Evolutionary conservation across 2,113 vertebrate species (phyloP).

Genomic region (Lepus americanus): DNA sequence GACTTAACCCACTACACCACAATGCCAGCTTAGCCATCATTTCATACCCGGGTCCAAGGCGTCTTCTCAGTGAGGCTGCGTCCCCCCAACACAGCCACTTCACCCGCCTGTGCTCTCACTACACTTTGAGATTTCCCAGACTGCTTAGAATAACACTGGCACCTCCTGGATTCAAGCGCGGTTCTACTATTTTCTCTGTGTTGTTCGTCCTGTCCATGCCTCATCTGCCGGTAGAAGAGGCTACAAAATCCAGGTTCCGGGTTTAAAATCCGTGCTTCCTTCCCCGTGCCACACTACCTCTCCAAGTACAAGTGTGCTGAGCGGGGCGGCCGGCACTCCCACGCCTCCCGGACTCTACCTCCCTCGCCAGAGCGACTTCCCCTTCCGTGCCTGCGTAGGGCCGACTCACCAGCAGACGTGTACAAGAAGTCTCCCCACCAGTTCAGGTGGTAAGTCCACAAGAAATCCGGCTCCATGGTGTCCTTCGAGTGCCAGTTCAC

Average conservation of each 20-base stretch:
- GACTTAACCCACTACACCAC: too few species aligned
- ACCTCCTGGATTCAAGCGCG: not conserved
- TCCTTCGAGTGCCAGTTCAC: constrained; percentile 53
- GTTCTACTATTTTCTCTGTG: not conserved
- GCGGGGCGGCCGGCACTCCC: not conserved
- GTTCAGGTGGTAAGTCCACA: constrained; percentile 73
- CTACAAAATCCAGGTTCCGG: constrained; percentile 43
- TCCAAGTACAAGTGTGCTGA: not conserved
- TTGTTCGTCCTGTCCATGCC: not conserved
- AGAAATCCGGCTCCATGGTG: constrained; percentile 57
- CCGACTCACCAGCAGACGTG: constrained; percentile 71
- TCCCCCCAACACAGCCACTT: not conserved
- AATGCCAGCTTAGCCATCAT: not conserved
- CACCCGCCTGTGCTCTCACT: not conserved
- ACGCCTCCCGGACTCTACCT: constrained; percentile 18
- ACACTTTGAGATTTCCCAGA: constrained; percentile 15
- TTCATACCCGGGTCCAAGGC: not conserved
- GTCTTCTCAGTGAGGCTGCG: not conserved
- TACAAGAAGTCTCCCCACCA: constrained; percentile 73
- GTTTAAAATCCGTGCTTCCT: constrained; percentile 36
- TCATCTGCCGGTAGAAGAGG: not conserved
- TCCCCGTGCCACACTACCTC: not conserved
- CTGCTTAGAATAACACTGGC: not conserved
- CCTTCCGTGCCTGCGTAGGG: not conserved
- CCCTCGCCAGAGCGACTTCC: constrained; percentile 9